phyloP scores from a whole-genome alignment of 1,140 invertebrate species.

The Vollenhovia emeryi region DNA sequence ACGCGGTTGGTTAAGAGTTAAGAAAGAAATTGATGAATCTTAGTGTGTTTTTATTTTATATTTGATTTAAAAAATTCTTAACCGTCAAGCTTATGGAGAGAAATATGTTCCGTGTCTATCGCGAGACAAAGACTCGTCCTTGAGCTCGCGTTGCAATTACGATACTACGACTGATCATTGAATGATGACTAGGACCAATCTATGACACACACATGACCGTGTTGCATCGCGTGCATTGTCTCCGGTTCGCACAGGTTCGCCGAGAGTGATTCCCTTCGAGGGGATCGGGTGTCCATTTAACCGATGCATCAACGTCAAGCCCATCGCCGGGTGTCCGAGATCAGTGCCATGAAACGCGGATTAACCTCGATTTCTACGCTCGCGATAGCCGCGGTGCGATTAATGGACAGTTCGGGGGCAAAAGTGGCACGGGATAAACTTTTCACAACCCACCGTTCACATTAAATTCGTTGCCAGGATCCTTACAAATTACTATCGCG shows the following conservation, averaged over 20 bases:
- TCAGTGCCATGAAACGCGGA: conserved; percentile 46
- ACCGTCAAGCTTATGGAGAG: background rate
- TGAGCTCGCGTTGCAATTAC: conserved; percentile 35
- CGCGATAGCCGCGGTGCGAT: conserved; percentile 14
- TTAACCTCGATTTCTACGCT: conserved; percentile 53
- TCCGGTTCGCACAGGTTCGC: conserved; percentile 14
- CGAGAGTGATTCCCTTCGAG: conserved; percentile 19
- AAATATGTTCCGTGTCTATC: background rate
- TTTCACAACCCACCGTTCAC: conserved; percentile 1
- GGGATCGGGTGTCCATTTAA: conserved; percentile 35
- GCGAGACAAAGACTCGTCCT: background rate
- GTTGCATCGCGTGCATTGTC: conserved; percentile 24
- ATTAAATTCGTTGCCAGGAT: background rate
- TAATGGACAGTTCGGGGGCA: conserved; percentile 17
- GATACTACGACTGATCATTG: conserved; percentile 44
- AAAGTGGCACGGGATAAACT: conserved; percentile 12
- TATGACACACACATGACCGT: background rate
- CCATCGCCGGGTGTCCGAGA: conserved; percentile 28
- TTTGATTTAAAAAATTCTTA: background rate
- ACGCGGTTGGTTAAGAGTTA: background rate
- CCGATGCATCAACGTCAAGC: conserved; percentile 20
- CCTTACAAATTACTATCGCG: background rate
- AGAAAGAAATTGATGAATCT: background rate
- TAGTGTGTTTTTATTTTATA: background rate
- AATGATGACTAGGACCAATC: conserved; percentile 37